These are phyloP conservation scores for Cylas formicarius DNA, from an alignment of 1,140 invertebrate genomes.

Conservation along the genomic window DNA sequence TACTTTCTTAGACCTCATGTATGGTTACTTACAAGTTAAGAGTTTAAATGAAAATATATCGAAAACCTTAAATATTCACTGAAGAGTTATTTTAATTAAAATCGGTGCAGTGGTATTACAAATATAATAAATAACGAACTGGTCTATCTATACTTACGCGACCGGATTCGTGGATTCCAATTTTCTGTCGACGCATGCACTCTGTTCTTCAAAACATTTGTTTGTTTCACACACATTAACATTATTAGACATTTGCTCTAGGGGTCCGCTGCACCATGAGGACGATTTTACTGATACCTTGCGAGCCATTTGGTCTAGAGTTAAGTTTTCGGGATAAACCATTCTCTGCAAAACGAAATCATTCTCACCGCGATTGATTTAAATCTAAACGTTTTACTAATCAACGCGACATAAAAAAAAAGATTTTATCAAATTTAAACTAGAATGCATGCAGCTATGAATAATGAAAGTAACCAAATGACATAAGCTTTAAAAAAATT, in stretches of 20 bases:
- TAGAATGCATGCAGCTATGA: no score
- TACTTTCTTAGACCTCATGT: no score
- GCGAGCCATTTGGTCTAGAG: constrained; percentile 32
- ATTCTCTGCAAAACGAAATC: constrained; percentile 33
- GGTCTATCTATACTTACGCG: background rate
- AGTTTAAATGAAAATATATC: no score
- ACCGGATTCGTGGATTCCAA: background rate
- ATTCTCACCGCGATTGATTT: no score
- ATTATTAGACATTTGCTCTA: constrained; percentile 22
- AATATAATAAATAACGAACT: background rate
- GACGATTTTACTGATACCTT: constrained; percentile 25
- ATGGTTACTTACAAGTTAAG: no score
- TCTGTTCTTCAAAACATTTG: constrained; percentile 10
- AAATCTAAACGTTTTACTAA: background rate
- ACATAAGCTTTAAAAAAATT: no score
- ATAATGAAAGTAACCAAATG: no score
- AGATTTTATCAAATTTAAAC: no score
- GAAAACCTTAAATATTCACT: no score
- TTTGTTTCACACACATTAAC: constrained; percentile 8
- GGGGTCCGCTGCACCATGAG: constrained; percentile 37
- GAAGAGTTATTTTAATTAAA: no score
- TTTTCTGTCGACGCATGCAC: constrained; percentile 10
- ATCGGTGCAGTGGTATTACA: background rate
- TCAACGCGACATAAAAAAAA: background rate
- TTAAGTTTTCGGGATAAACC: constrained; percentile 41